phyloP scores from a whole-genome alignment of 1,140 invertebrate species.

The Lepidurus apus region DNA sequence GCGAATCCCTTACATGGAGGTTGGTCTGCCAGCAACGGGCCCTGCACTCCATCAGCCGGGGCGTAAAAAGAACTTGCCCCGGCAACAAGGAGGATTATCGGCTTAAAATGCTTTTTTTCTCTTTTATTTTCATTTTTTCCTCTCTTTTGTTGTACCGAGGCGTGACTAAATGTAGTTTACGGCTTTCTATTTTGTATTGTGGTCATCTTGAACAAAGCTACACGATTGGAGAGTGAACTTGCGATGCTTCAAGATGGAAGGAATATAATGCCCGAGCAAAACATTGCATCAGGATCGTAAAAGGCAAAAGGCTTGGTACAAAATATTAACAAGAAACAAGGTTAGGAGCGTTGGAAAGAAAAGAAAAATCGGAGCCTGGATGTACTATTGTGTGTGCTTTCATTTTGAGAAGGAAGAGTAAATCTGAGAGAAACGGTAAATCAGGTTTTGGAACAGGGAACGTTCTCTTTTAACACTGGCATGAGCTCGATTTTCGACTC shows the following conservation, averaged over 20 bases:
- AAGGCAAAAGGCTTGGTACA: not conserved
- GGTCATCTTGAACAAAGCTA: not conserved
- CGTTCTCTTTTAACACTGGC: not conserved
- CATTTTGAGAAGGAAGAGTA: not conserved
- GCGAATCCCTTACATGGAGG: conserved; percentile 9
- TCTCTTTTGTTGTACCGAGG: no score
- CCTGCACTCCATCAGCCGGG: not conserved
- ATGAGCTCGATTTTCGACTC: not conserved
- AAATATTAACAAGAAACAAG: not conserved
- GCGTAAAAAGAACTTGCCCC: not conserved
- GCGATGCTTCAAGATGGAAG: not conserved
- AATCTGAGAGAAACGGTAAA: not conserved
- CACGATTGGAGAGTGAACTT: not conserved
- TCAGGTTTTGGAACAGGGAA: not conserved
- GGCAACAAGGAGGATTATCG: not conserved
- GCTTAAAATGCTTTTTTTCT: not conserved
- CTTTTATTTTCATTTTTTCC: not conserved
- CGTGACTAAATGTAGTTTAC: not conserved
- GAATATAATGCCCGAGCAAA: not conserved
- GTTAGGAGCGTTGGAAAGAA: not conserved
- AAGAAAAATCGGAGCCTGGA: not conserved
- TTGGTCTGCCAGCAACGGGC: not conserved
- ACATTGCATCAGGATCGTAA: not conserved
- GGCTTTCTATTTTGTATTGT: not conserved
- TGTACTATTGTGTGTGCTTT: not conserved